Conservation (phyloP, 2,888 invertebrate species). For the Aplocera efformata region DNA sequence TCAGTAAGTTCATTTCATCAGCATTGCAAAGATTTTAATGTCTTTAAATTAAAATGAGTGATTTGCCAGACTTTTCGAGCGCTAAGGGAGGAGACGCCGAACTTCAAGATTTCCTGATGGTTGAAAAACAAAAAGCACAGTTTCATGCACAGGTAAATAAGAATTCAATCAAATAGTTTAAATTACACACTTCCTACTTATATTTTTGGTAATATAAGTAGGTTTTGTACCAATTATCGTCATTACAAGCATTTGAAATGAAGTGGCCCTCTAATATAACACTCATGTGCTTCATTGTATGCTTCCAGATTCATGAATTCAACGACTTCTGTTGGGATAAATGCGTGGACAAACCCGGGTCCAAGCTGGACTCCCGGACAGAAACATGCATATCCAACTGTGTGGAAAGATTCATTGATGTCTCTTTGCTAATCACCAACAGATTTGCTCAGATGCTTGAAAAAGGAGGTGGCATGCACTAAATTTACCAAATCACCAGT, state of each 20-base stretch:
- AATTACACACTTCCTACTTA: background rate
- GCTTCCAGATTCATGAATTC: slow-evolving; percentile 93
- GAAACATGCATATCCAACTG: slow-evolving; percentile 96
- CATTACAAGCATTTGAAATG: too few relatives aligned
- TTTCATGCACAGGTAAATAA: slow-evolving; percentile 89
- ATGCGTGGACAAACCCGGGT: slow-evolving; percentile 94
- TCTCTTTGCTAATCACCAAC: slow-evolving; percentile 92
- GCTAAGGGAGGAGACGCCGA: slow-evolving; percentile 83
- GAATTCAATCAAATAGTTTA: slow-evolving; percentile 22
- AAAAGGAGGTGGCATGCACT: slow-evolving; percentile 83
- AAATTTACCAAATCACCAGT: slow-evolving; percentile 8
- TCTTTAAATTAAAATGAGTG: slow-evolving; percentile 53
- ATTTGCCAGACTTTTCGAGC: slow-evolving; percentile 61
- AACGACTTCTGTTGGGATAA: slow-evolving; percentile 98
- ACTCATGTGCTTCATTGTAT: too few relatives aligned
- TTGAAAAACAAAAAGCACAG: slow-evolving; percentile 94
- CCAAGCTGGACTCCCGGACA: slow-evolving; percentile 92
- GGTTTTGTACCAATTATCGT: background rate
- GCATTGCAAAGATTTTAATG: too few relatives aligned
- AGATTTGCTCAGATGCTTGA: slow-evolving; percentile 93
- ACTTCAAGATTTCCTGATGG: slow-evolving; percentile 90
- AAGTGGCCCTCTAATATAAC: too few relatives aligned
- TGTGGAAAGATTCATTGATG: slow-evolving; percentile 96
- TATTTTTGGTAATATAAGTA: too few relatives aligned
- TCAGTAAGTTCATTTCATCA: too few relatives aligned